Base-by-base conservation (phyloP, 1,140 invertebrate species). In the Vanessa atalanta region DNA sequence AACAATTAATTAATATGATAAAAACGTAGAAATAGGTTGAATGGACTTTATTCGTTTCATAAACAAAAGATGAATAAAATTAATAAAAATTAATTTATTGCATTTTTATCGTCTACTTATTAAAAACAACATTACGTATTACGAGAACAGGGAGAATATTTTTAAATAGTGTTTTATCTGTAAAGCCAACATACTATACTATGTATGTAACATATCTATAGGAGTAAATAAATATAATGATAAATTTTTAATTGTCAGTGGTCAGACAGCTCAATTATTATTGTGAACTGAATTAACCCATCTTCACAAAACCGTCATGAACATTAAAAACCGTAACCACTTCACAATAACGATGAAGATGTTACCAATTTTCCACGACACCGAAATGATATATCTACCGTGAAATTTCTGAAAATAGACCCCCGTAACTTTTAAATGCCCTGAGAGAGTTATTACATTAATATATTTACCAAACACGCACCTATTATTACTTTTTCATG, bases 391-490 rank as follows among this genome's bases (percentile, higher is more conserved):
- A 83, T 85, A 93, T 90, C 67, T 83, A 88, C 88, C 91, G 88
- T 93, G 91, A 93, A 91, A 93, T 93, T 91, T 89, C 86, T 82
- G 81, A 90, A 91, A 88, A 91, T 87, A 86, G 76, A 75, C 81
- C 80, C 80, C 79, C 78, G 79, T 82, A 82, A 86, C 82, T 80
- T 79, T 69, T 72, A 80, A 82, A 79, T 83, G 77, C 82, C 88
- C 89, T 79, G 67, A 78, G 83, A 88, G 87, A 89, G 82, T 89
- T 89, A 92, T 93, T 90, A 87, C 85, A 87, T 89, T 91, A 91
- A 88, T 93, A 87, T 92, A 92, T 93, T 93, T 93, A 93, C 91
- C 83, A 91, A 90, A 93, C 91, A 92, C 88, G 88, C 84, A 91
- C 81, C 91, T 88, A 91, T 93, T 92, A 91, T 93, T 91, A 92